These are phyloP conservation scores for Ips nitidus DNA, from an alignment of 1,140 invertebrate genomes.

Conservation along the genomic window DNA sequence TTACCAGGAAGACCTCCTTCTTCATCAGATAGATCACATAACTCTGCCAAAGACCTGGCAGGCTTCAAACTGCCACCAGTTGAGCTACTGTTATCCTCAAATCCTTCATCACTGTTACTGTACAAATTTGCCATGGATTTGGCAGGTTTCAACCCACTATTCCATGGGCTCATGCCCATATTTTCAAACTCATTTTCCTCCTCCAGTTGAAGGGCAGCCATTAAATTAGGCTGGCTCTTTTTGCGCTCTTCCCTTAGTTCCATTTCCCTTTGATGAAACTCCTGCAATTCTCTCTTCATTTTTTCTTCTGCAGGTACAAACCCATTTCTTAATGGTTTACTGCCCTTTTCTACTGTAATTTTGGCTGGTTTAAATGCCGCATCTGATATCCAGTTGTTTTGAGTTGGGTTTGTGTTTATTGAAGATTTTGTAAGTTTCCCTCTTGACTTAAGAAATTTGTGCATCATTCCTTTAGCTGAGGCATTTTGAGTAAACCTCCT, in stretches of 20 bases:
- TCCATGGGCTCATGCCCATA: conserved; percentile 3
- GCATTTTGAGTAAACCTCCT: conserved; percentile 43
- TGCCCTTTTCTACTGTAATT: conserved; percentile 41
- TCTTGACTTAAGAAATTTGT: conserved; percentile 50
- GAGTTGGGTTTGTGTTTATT: conserved; percentile 26
- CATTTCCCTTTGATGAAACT: conserved; percentile 46
- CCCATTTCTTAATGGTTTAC: conserved; percentile 44
- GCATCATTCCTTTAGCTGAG: conserved; percentile 48
- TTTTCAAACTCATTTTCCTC: conserved; percentile 35
- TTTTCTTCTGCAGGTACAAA: conserved; percentile 49
- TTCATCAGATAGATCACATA: conserved; percentile 49
- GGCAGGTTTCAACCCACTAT: conserved; percentile 39
- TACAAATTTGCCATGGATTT: conserved; percentile 47
- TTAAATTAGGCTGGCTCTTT: conserved; percentile 48
- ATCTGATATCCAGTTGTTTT: conserved; percentile 30
- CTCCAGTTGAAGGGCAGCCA: conserved; percentile 41
- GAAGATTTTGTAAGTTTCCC: conserved; percentile 42
- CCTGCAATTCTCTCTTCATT: conserved; percentile 47
- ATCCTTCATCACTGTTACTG: conserved; percentile 38
- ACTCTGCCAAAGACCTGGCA: conserved; percentile 46
- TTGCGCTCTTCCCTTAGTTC: conserved; percentile 46
- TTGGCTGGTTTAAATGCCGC: conserved; percentile 43
- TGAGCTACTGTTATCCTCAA: conserved; percentile 38
- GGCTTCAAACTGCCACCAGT: conserved; percentile 44
- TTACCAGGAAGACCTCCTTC: conserved; percentile 44